These are phyloP conservation scores for Melipona beecheii DNA, from an alignment of 2,888 invertebrate genomes.

Conservation along the genomic window DNA sequence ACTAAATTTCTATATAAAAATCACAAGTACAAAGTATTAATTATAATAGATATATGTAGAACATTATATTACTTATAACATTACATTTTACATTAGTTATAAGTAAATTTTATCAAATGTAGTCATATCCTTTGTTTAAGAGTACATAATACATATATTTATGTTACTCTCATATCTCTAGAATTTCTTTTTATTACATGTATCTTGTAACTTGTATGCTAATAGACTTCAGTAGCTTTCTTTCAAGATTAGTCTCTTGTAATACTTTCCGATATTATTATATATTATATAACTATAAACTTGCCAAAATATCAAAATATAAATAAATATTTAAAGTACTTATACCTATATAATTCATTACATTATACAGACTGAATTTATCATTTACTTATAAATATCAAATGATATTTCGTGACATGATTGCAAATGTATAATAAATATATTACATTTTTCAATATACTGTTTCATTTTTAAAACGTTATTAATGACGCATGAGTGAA, in stretches of 20 bases:
- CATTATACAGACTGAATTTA: constrained; percentile 31
- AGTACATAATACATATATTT: constrained; percentile 48
- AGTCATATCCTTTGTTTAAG: constrained; percentile 28
- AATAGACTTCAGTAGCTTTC: not conserved
- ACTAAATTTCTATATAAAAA: constrained; percentile 34
- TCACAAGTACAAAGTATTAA: constrained; percentile 41
- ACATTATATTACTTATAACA: constrained; percentile 44
- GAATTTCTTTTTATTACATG: constrained; percentile 15
- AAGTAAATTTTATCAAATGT: constrained; percentile 23
- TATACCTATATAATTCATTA: constrained; percentile 48
- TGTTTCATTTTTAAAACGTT: constrained; percentile 32
- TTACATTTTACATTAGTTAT: constrained; percentile 50
- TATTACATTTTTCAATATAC: constrained; percentile 42
- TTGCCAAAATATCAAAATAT: constrained; percentile 39
- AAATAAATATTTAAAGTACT: constrained; percentile 40
- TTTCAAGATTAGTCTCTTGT: constrained; percentile 7
- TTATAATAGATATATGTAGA: constrained; percentile 33
- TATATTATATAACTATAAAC: constrained; percentile 28
- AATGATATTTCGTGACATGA: constrained; percentile 40
- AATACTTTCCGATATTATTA: constrained; percentile 14
- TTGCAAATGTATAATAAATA: constrained; percentile 37
- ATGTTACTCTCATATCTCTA: constrained; percentile 25
- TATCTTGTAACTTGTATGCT: constrained; percentile 6
- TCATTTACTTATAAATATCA: constrained; percentile 32
- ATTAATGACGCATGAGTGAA: constrained; percentile 35